Base-by-base conservation (phyloP, 2,888 invertebrate species). In the Colletes collaris region DNA sequence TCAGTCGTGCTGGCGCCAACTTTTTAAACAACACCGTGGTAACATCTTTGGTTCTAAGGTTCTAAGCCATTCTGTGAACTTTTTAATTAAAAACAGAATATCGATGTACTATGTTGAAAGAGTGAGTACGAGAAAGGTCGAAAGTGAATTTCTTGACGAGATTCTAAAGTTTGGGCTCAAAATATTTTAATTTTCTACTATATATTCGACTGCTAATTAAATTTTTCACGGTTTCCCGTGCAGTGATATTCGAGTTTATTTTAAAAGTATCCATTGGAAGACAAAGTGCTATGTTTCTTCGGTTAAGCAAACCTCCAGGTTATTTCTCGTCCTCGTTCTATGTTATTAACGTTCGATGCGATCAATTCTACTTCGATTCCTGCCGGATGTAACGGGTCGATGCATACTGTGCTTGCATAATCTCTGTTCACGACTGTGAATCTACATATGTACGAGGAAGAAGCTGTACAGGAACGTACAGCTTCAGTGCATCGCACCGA, bases 351-450 rank as follows among this genome's bases (percentile, higher is more conserved):
- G 67, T 73, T 79, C 75, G 75, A 79, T 81, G 58, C 52, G 59
- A 84, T 76, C 70, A 64, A 76, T 85, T 83, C 79, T 66, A 60
- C 69, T 65, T 76, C 63, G 76, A 84, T 82, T 75, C 63, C 58
- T 64, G 56, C 53, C 66, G 71, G 68, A 67, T 71, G 75, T 10
- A 67, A 72, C 70, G 52, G 59, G 13, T 59, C 75, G 63, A 60
- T 70, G 79, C 60, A 27, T 65, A 67, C 67, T 68, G 68, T 40
- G 70, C 60, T 58, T 68, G 62, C 56, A 52, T 60, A 49, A 77
- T 71, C 63, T 58, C 67, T 44, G 63, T 46, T 58, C 52, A 50
- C 56, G 13, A 5, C 13, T 37, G 59, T 49, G 62, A 50, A 50
- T 65, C 49, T 72, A 60, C 64, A 65, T 69, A 69, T 46, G 66